Evolutionary conservation across 2,113 vertebrate genomes (phyloP), one percentile per base, ranked within the genome.

Genomic region (Poeciliopsis turrubarensis): DNA sequence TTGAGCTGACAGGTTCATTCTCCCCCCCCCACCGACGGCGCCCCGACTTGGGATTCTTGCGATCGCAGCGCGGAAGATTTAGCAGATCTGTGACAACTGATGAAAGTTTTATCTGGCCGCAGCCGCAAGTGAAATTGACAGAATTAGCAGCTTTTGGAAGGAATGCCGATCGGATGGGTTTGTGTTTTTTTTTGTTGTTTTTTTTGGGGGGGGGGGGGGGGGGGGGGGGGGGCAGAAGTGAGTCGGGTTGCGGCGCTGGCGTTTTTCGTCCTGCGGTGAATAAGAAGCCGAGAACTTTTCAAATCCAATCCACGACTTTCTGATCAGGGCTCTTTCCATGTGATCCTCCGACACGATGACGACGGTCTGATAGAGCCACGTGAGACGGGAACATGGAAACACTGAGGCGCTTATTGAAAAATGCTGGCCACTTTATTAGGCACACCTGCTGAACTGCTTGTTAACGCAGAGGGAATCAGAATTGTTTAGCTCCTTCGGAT

Each of bases 21-120:
- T 63, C 8, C 27, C 67, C 8, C 27, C 67, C 39, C 39, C 73
- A 29, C 29, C 29, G 29, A 29, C 2, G 29, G 29, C n/a, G 15
- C 34, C 25, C 60, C 29, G 4, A 39, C 41, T 75, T 10, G 63
- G 63, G 81, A 72, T 69, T 39, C 64, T n/a, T 71, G 34, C 68
- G 75, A 80, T 87, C 10, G 63, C 2, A 2, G n/a, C n/a, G 2
- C 34, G 57, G 51, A 86, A 76, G 66, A 67, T 76, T 70, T 68
- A 66, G 63, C 66, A 76, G 54, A 65, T 80, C 75, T 78, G 31
- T 73, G 31, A 54, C 65, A 72, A 54, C 26, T 72, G 77, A 75
- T 22, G 65, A 54, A 32, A 17, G 75, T 73, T 77, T 83, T 29
- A 63, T 14, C 32, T 10, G 25, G 44, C 25, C 31, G n/a, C 31